A percentile compares a stretch with the other conserved stretches of the same genome.
Evolutionary conservation across 2,113 vertebrate genomes (phyloP).

Genomic region (Podilymbus podiceps): DNA sequence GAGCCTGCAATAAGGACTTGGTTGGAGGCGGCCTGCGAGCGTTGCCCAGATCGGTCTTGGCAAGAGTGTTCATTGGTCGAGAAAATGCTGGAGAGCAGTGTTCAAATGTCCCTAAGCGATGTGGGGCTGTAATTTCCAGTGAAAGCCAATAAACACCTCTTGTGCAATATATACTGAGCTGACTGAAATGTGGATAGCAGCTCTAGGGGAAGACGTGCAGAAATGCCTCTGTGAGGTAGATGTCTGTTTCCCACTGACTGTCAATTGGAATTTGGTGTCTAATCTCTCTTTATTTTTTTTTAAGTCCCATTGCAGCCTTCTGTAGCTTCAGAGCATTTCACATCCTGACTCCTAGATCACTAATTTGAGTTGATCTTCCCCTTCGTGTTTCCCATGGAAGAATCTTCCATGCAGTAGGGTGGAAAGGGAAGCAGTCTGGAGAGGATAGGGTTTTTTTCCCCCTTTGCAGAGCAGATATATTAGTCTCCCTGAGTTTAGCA

Average conservation of each 20-base stretch:
- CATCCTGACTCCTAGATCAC: neutral
- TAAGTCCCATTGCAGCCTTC: neutral
- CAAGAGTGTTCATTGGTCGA: neutral
- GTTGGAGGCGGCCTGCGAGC: neutral
- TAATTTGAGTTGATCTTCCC: neutral
- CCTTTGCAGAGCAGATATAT: neutral
- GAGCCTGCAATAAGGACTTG: neutral
- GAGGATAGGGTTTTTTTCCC: neutral
- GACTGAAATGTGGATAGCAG: accelerated
- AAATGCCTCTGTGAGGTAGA: neutral
- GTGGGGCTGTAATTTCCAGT: neutral
- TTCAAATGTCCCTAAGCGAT: neutral
- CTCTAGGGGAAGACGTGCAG: neutral
- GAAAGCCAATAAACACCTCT: neutral
- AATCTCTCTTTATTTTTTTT: neutral
- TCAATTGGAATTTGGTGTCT: neutral
- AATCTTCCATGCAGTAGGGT: neutral
- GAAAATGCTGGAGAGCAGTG: neutral
- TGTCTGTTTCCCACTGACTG: neutral
- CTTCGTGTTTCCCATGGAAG: neutral
- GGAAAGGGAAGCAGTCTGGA: neutral
- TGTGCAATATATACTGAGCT: neutral
- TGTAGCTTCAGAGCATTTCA: neutral
- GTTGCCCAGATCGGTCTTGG: neutral
- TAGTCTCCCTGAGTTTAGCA: neutral